Conservation (phyloP, 2,888 invertebrate species). For the Sphaerophoria rueppellii region DNA sequence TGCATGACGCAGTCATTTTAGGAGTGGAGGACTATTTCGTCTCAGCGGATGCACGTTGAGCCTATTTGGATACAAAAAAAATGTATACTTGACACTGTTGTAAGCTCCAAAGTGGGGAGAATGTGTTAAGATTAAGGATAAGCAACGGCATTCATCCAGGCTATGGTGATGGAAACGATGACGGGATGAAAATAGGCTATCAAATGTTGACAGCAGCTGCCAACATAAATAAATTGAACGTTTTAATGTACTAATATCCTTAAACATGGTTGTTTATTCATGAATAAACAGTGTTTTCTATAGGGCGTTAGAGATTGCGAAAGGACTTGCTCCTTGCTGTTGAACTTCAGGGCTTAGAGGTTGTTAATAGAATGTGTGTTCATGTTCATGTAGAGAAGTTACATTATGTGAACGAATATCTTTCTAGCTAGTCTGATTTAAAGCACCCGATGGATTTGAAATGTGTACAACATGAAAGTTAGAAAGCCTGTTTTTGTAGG, state of each 20-base stretch:
- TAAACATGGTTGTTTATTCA: slow-evolving; percentile 22
- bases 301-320: not conserved
- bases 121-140: slow-evolving; percentile 29
- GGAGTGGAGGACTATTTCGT: slow-evolving; percentile 12
- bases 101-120: slow-evolving; percentile 27
- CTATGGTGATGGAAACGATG: not conserved
- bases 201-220: slow-evolving; percentile 25
- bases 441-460: too few relatives aligned
- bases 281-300: slow-evolving; percentile 4
- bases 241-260: not conserved
- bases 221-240: slow-evolving; percentile 21
- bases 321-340: not conserved
- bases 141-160: slow-evolving; percentile 4
- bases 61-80: slow-evolving; percentile 31
- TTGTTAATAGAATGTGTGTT: not conserved
- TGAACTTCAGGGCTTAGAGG: slow-evolving; percentile 8
- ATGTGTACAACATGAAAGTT: too few relatives aligned
- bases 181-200: slow-evolving; percentile 29
- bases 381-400: too few relatives aligned
- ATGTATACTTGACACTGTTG: slow-evolving; percentile 56
- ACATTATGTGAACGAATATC: too few relatives aligned
- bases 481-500: too few relatives aligned
- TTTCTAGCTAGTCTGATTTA: too few relatives aligned
- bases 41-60: slow-evolving; percentile 12
- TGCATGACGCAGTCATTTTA: slow-evolving; percentile 36